A percentile compares a stretch with the other conserved stretches of the same genome.
Conservation (phyloP, 2,888 invertebrate species). For the Acrocyrtus sp. region DNA sequence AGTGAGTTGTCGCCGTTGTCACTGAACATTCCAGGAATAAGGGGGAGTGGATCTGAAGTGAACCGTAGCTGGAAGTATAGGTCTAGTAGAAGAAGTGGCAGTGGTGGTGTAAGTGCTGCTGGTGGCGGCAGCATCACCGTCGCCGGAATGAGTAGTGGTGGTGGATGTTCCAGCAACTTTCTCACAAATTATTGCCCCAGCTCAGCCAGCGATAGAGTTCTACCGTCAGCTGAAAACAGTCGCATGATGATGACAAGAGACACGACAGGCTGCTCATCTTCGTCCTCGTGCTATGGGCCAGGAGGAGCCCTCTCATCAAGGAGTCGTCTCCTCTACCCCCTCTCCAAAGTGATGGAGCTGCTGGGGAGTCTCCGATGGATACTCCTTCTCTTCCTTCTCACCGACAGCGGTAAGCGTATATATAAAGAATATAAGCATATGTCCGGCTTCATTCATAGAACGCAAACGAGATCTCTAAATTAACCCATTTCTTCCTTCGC, state of each 20-base stretch:
- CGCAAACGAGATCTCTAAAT: not conserved
- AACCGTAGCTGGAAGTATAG: no score
- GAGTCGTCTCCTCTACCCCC: not conserved
- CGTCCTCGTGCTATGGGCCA: constrained; percentile 4
- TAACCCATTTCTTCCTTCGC: not conserved
- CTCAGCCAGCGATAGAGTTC: constrained; percentile 18
- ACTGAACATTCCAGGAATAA: constrained; percentile 21
- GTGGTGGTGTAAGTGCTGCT: constrained; percentile 1
- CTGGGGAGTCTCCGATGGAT: constrained; percentile 62
- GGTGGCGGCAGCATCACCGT: not conserved
- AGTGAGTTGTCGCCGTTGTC: constrained; percentile 38
- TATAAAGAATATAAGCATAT: not conserved
- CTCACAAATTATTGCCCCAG: constrained; percentile 21
- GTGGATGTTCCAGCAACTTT: constrained; percentile 15
- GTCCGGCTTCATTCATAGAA: not conserved
- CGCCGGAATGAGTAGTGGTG: not conserved
- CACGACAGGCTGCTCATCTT: not conserved
- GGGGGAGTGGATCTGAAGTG: no score
- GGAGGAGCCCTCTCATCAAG: not conserved
- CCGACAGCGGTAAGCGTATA: constrained; percentile 60
- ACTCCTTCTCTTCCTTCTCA: constrained; percentile 61
- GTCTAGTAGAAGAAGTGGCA: not conserved
- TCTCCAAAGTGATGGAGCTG: constrained; percentile 57
- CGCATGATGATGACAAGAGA: constrained; percentile 4
- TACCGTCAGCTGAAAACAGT: not conserved